Conservation (phyloP, 2,797 vertebrate species). For the Pitangus sulphuratus region DNA sequence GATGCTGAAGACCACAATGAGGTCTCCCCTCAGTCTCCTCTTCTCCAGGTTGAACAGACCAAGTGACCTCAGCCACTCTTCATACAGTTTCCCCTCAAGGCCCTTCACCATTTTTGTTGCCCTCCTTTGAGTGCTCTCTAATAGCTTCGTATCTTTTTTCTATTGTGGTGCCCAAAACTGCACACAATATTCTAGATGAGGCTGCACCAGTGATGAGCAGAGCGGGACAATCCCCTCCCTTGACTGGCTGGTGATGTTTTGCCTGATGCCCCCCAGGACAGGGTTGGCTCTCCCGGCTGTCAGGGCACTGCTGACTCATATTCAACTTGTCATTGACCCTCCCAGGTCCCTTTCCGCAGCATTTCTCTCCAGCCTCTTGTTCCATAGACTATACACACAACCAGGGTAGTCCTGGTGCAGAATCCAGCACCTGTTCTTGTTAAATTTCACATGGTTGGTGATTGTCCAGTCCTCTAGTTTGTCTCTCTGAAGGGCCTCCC, state of each 20-base stretch:
- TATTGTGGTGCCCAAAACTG: too few relatives aligned
- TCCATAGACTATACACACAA: background rate
- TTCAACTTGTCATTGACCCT: rapidly evolving
- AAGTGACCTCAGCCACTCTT: background rate
- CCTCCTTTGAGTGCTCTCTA: background rate
- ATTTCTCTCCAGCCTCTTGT: background rate
- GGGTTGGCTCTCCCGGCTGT: rapidly evolving
- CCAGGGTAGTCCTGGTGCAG: background rate
- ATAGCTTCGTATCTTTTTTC: background rate
- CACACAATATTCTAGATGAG: rapidly evolving
- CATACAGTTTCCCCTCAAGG: background rate
- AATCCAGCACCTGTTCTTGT: background rate
- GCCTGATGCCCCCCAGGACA: background rate
- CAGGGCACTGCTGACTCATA: background rate
- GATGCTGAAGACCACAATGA: background rate
- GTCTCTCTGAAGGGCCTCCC: background rate
- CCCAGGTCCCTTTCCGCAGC: rapidly evolving
- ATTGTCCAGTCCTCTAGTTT: background rate
- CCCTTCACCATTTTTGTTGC: background rate
- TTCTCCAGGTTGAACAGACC: background rate
- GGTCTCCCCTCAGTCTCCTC: background rate
- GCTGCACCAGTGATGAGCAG: rapidly evolving
- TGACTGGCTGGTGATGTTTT: rapidly evolving
- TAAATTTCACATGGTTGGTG: background rate
- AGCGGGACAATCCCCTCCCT: background rate